phyloP scores from a whole-genome alignment of 2,888 invertebrate genomes.

The Watsonalla cultraria region DNA sequence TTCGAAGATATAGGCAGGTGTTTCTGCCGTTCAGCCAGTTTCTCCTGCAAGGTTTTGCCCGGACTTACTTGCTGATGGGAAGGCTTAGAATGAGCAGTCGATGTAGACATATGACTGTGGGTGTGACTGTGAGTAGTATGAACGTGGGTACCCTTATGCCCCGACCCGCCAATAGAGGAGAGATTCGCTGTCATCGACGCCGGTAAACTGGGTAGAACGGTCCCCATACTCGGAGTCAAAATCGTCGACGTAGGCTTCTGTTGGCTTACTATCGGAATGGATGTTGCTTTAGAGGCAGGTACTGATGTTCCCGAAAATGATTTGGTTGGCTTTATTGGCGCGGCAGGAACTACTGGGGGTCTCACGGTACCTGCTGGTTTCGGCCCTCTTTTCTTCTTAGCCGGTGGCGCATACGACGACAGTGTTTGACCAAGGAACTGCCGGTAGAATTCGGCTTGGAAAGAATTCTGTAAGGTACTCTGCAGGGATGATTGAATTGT shows the following conservation, averaged over 20 bases:
- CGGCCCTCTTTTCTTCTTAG: slow-evolving; percentile 63
- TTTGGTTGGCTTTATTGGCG: slow-evolving; percentile 35
- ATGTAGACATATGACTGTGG: slow-evolving; percentile 53
- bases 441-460: slow-evolving; percentile 67
- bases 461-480: slow-evolving; percentile 49
- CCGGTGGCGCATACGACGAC: slow-evolving; percentile 51
- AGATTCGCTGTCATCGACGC: slow-evolving; percentile 58
- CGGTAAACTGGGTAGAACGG: slow-evolving; percentile 55
- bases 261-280: slow-evolving; percentile 35
- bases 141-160: slow-evolving; percentile 12
- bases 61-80: slow-evolving; percentile 73
- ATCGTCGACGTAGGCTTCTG: slow-evolving; percentile 44
- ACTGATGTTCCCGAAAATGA: slow-evolving; percentile 28
- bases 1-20: slow-evolving; percentile 45
- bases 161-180: slow-evolving; percentile 31
- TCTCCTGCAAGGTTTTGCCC: slow-evolving; percentile 83
- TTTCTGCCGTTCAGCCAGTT: slow-evolving; percentile 82
- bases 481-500: slow-evolving; percentile 50
- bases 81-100: slow-evolving; percentile 58
- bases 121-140: slow-evolving; percentile 34
- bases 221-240: slow-evolving; percentile 60
- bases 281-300: slow-evolving; percentile 30
- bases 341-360: slow-evolving; percentile 13
- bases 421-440: slow-evolving; percentile 56
- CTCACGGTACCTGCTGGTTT: slow-evolving; percentile 30